Conservation (phyloP, 1,140 invertebrate genomes). For the Cheumatopsyche charites region DNA sequence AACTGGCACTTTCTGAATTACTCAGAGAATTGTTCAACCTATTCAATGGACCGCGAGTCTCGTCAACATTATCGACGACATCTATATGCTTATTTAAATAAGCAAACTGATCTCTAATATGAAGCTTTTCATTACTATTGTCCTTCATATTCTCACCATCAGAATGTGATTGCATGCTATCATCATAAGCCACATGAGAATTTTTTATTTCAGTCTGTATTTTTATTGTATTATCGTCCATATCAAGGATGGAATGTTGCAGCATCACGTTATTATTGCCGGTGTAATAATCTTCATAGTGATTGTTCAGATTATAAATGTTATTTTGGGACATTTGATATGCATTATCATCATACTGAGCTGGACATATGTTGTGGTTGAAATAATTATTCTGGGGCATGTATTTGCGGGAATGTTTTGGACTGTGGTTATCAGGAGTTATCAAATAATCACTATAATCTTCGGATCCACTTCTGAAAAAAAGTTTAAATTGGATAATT, state of each 20-base stretch:
- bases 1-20: slow-evolving; percentile 42
- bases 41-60: not conserved
- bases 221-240: slow-evolving; percentile 60
- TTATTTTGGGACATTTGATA: slow-evolving; percentile 44
- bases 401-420: slow-evolving; percentile 28
- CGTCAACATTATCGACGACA: slow-evolving; percentile 31
- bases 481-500: slow-evolving; percentile 18
- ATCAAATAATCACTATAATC: slow-evolving; percentile 42
- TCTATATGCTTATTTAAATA: slow-evolving; percentile 35
- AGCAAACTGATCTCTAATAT: slow-evolving; percentile 10
- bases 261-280: slow-evolving; percentile 55
- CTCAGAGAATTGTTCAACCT: slow-evolving; percentile 38
- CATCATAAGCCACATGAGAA: slow-evolving; percentile 20
- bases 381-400: slow-evolving; percentile 46
- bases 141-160: slow-evolving; percentile 29
- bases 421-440: slow-evolving; percentile 22
- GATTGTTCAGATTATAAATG: slow-evolving; percentile 14
- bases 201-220: slow-evolving; percentile 52
- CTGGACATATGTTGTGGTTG: slow-evolving; percentile 39
- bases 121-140: slow-evolving; percentile 20
- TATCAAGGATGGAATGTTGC: slow-evolving; percentile 55
- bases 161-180: slow-evolving; percentile 17
- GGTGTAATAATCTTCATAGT: slow-evolving; percentile 48
- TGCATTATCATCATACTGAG: slow-evolving; percentile 32
- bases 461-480: slow-evolving; percentile 41